Evolutionary conservation across 1,140 invertebrate genomes (phyloP), one percentile per base, ranked within the genome.

Genomic region (Monochamus saltuarius): DNA sequence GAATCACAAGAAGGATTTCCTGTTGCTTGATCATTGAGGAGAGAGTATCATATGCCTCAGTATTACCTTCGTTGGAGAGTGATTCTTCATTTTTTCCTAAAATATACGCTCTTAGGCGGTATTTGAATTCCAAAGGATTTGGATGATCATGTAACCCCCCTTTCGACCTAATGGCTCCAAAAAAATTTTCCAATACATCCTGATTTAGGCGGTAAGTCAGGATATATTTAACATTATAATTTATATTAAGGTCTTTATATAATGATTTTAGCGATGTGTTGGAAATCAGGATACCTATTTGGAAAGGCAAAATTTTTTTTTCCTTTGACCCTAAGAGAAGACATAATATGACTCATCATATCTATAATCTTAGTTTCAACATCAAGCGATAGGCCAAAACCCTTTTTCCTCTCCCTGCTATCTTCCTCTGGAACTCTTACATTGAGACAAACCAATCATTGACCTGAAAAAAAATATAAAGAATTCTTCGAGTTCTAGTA

Each of bases 101-200:
- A 14, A 72, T 43, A 29, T 70, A 64, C 11, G 58, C 40, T 45
- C 66, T 39, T 0, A 73, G 36, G 36, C 70, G 42, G 43, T 68
- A 65, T 16, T 63, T 56, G 46, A 73, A 72, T 43, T 72, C 68
- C n/a, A 65, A 34, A 10, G 66, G 56, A 56, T 54, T 29, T 19
- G 69, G 69, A 63, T 71, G 61, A 22, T 67, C 60, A 51, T 70
- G 52, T 17, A 58, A 14, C 9, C 65, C 66, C 14, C 70, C 69
- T 38, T 64, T 67, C 13, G 61, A 63, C 55, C 72, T 42, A 11
- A 76, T 71, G 14, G 59, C 36, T 1, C 67, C 67, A 49, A 77
- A 77, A 54, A 75, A 73, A 39, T 62, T 73, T 61, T 76, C 68
- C 8, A 75, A 37, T 8, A 47, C 56, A 61, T 73, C 72, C 56